These are phyloP conservation scores for Synergus gifuensis DNA, from an alignment of 2,888 invertebrate species.

Conservation along the genomic window DNA sequence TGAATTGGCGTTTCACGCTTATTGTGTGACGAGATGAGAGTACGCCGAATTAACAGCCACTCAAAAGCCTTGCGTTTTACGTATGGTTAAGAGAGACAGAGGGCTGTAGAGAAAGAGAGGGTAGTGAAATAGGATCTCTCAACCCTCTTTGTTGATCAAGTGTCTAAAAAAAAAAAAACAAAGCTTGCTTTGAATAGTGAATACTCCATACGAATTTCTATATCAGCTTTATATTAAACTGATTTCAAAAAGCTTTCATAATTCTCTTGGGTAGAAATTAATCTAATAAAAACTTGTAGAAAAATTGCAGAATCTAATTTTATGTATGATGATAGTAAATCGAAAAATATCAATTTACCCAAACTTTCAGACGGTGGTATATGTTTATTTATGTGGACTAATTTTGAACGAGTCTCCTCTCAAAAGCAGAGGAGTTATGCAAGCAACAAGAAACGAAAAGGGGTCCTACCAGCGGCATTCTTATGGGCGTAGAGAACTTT, in stretches of 20 bases:
- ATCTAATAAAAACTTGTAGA: background rate
- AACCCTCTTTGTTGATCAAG: conserved; percentile 54
- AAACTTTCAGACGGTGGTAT: background rate
- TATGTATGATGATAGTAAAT: too few relatives aligned
- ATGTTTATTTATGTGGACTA: conserved; percentile 36
- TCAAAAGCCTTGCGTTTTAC: conserved; percentile 67
- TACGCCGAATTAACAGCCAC: conserved; percentile 75
- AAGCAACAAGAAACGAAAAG: conserved; percentile 59
- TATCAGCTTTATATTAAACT: background rate
- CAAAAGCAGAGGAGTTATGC: conserved; percentile 13
- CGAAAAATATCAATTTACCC: too few relatives aligned
- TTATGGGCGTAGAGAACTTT: conserved; percentile 64
- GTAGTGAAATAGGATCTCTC: conserved; percentile 54
- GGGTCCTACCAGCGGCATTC: conserved; percentile 61
- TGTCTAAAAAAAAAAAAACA: conserved; percentile 56
- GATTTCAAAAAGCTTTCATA: background rate
- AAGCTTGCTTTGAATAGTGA: conserved; percentile 14
- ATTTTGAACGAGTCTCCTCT: conserved; percentile 27
- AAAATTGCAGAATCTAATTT: too few relatives aligned
- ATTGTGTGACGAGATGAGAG: conserved; percentile 71
- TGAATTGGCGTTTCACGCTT: conserved; percentile 76
- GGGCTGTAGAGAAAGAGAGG: conserved; percentile 52
- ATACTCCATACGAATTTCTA: conserved; percentile 11
- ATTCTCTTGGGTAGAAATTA: too few relatives aligned
- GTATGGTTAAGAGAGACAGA: conserved; percentile 53